Conservation (phyloP, 2,113 vertebrate species). For the Ophiodon elongatus region DNA sequence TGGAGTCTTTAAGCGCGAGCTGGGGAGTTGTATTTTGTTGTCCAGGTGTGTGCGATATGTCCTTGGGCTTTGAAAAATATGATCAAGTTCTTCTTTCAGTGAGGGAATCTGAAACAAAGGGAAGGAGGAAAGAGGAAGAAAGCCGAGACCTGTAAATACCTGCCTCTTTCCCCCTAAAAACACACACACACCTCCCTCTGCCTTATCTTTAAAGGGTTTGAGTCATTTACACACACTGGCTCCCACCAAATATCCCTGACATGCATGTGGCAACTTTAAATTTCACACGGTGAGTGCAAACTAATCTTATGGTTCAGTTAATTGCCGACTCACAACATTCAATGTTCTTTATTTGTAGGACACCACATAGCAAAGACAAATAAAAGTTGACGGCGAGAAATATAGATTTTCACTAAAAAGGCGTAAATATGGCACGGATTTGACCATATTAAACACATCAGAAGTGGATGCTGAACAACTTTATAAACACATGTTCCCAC, state of each 20-base stretch:
- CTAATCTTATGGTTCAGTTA: not conserved
- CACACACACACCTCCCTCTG: conserved; percentile 33
- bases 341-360: not conserved
- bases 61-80: not conserved
- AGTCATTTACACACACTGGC: conserved; percentile 11
- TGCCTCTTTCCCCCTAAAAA: conserved; percentile 39
- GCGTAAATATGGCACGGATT: not conserved
- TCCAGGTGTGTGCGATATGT: conserved; percentile 7
- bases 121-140: conserved; percentile 62
- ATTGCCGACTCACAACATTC: not conserved
- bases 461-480: not conserved
- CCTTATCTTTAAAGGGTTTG: conserved; percentile 11
- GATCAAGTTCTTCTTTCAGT: conserved; percentile 39
- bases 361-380: not conserved
- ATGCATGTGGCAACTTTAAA: not conserved
- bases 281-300: not conserved
- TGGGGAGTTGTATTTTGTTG: not conserved
- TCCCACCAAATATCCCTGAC: not conserved
- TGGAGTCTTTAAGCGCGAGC: not conserved
- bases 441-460: not conserved
- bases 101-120: conserved; percentile 45
- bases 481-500: not conserved
- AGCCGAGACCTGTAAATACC: conserved; percentile 55
- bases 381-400: not conserved
- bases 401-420: not conserved